A percentile compares a stretch with the other conserved stretches of the same genome.
Evolutionary conservation across 2,888 invertebrate species (phyloP).

Genomic region (Brassicogethes aeneus): DNA sequence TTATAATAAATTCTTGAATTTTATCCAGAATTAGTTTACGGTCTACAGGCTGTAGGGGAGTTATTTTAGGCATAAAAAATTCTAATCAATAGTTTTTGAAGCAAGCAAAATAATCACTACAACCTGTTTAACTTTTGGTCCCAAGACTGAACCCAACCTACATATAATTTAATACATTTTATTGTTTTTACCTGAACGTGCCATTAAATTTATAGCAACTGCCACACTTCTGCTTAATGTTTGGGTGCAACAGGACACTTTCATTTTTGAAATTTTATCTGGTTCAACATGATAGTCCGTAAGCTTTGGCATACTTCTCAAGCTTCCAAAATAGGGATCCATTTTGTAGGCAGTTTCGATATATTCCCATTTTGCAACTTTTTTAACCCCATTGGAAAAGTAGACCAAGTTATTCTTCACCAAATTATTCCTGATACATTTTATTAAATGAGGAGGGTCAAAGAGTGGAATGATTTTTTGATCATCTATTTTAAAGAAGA

Average conservation of each 20-base stretch:
- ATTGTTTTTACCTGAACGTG: not conserved
- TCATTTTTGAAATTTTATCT: conserved; percentile 12
- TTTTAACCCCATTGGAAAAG: not conserved
- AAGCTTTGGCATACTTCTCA: conserved; percentile 10
- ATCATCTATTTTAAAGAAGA: conserved; percentile 5
- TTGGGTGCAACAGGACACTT: conserved; percentile 13
- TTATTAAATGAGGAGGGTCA: conserved; percentile 11
- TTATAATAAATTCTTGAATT: no score
- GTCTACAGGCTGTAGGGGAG: no score
- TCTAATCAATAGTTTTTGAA: no score
- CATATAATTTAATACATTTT: no score
- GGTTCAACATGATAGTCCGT: conserved; percentile 12
- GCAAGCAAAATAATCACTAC: no score
- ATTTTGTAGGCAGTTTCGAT: conserved; percentile 10
- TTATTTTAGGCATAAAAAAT: no score
- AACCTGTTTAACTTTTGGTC: no score
- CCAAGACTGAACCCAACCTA: no score
- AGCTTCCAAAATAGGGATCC: conserved; percentile 8
- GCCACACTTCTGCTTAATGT: conserved; percentile 8
- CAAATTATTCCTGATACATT: conserved; percentile 12
- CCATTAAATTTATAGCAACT: conserved; percentile 6
- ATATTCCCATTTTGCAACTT: not conserved
- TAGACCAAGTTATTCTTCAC: conserved; percentile 1
- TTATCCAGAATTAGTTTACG: no score
- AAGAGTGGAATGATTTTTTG: conserved; percentile 10